Percentiles rank a stretch among this genome's conserved stretches.
phyloP scores from a whole-genome alignment of 2,888 invertebrate genomes.

The Tipula vernalis region DNA sequence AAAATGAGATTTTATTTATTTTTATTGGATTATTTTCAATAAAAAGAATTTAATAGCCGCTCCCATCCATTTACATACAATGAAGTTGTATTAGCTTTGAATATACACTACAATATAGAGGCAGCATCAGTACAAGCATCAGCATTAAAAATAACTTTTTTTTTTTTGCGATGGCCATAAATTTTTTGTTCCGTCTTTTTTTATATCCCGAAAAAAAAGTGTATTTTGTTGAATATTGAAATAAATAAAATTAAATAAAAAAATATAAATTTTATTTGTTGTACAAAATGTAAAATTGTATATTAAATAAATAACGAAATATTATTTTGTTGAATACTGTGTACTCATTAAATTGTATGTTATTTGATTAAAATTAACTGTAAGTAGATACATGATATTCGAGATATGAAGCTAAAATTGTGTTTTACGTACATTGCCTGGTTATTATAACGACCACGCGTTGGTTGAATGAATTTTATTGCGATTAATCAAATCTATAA shows the following conservation, averaged over 20 bases:
- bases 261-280: not conserved
- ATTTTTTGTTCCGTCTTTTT: not conserved
- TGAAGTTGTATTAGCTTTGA: not conserved
- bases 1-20: slow-evolving; percentile 4
- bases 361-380: not conserved
- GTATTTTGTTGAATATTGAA: not conserved
- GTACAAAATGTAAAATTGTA: not conserved
- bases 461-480: not conserved
- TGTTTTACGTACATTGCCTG: not conserved
- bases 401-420: not conserved
- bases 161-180: not conserved
- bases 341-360: not conserved
- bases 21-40: slow-evolving; percentile 4
- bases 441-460: not conserved
- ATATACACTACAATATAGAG: not conserved
- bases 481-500: not conserved
- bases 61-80: not conserved
- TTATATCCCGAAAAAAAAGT: not conserved
- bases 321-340: not conserved
- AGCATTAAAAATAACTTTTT: not conserved
- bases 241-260: not conserved
- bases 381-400: not conserved
- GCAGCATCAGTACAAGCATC: not conserved
- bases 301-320: not conserved
- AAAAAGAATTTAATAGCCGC: not conserved